Conservation (phyloP, 2,113 vertebrate genomes). For the Dascyllus trimaculatus region DNA sequence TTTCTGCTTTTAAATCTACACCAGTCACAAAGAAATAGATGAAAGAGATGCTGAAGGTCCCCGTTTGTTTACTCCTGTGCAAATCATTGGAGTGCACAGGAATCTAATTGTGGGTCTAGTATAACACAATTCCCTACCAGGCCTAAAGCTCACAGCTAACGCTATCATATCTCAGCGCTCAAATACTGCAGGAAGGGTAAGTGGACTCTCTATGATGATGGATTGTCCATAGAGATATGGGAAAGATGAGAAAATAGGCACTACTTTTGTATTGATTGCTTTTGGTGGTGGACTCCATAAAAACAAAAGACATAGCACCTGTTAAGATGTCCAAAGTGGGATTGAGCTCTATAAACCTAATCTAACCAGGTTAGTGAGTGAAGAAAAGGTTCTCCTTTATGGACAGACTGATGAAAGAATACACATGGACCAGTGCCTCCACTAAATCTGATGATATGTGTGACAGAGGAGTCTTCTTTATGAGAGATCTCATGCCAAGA, state of each 20-base stretch:
- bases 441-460: slow-evolving; percentile 46
- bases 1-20: neutral
- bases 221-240: slow-evolving; percentile 66
- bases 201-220: slow-evolving; percentile 69
- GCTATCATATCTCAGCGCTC: slow-evolving; percentile 35
- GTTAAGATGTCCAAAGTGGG: slow-evolving; percentile 62
- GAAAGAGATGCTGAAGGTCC: neutral
- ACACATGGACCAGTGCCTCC: neutral
- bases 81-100: slow-evolving; percentile 14
- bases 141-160: slow-evolving; percentile 34
- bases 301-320: slow-evolving; percentile 51
- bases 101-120: slow-evolving; percentile 56
- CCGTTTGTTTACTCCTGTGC: neutral
- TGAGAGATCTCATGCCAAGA: slow-evolving; percentile 3
- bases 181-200: slow-evolving; percentile 39
- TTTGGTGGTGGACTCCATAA: slow-evolving; percentile 43
- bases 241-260: slow-evolving; percentile 64
- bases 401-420: slow-evolving; percentile 35
- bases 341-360: slow-evolving; percentile 40
- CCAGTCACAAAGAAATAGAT: neutral
- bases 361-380: slow-evolving; percentile 49
- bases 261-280: slow-evolving; percentile 68
- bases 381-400: slow-evolving; percentile 43
- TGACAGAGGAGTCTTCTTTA: slow-evolving; percentile 32
- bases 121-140: slow-evolving; percentile 38